These are phyloP conservation scores for Andricus grossulariae DNA, from an alignment of 1,140 invertebrate genomes.

Conservation along the genomic window DNA sequence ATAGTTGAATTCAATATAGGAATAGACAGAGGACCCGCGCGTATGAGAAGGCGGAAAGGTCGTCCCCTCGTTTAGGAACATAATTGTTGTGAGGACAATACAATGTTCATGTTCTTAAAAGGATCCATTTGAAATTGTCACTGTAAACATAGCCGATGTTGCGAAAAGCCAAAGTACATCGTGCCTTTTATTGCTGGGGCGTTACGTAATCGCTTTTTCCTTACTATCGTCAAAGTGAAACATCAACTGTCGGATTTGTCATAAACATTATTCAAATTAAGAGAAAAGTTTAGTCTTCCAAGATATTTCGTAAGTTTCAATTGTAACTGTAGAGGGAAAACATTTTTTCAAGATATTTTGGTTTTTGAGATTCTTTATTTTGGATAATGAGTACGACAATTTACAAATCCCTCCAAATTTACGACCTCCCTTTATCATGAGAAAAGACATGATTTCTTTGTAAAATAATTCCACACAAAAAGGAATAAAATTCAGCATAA, in stretches of 20 bases:
- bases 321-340: background rate
- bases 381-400: background rate
- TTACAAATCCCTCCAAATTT: too few species aligned
- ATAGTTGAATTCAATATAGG: slow-evolving; percentile 36
- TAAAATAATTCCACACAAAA: background rate
- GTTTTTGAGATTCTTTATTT: background rate
- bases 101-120: slow-evolving; percentile 16
- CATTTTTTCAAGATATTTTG: background rate
- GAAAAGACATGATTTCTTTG: background rate
- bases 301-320: background rate
- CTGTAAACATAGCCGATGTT: background rate
- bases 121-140: slow-evolving; percentile 23
- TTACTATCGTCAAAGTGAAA: slow-evolving; percentile 18
- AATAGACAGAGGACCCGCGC: slow-evolving; percentile 47
- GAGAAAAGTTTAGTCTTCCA: background rate
- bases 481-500: background rate
- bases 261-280: slow-evolving; percentile 1
- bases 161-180: background rate
- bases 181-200: background rate
- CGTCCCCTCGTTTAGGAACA: slow-evolving; percentile 1
- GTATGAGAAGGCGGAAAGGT: slow-evolving; percentile 52
- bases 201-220: slow-evolving; percentile 22
- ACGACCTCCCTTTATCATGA: background rate
- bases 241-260: slow-evolving; percentile 15
- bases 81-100: slow-evolving; percentile 23